Evolutionary conservation across 2,888 invertebrate species (phyloP).

Genomic region (Melanargia galathea): DNA sequence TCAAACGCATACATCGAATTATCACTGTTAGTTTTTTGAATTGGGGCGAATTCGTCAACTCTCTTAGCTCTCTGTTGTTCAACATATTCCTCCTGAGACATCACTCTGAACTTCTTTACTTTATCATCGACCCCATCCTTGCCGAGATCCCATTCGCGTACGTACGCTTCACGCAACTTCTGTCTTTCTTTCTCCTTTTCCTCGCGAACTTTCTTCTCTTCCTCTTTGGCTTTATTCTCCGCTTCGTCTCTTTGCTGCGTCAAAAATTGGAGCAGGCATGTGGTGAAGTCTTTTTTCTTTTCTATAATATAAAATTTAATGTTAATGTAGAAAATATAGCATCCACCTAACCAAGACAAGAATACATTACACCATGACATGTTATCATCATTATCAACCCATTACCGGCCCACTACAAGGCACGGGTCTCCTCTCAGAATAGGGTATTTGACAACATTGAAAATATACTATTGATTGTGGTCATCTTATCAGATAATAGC

Average conservation of each 20-base stretch:
- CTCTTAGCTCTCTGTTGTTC: constrained; percentile 88
- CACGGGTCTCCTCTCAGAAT: no score
- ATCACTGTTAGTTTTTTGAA: constrained; percentile 51
- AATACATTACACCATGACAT: no score
- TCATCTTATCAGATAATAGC: no score
- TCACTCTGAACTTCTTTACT: constrained; percentile 75
- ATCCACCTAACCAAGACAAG: no score
- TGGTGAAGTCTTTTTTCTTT: constrained; percentile 67
- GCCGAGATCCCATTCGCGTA: constrained; percentile 88
- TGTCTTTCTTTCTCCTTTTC: constrained; percentile 74
- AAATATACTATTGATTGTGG: no score
- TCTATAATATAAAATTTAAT: constrained; percentile 52
- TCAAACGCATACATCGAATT: constrained; percentile 58
- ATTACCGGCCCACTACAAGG: no score
- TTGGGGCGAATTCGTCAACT: constrained; percentile 90
- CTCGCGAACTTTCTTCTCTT: constrained; percentile 62
- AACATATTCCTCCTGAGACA: constrained; percentile 90
- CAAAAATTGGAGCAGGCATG: constrained; percentile 69
- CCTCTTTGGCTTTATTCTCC: constrained; percentile 70
- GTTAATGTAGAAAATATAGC: background rate
- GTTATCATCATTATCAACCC: no score
- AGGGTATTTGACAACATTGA: no score
- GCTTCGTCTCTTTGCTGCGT: constrained; percentile 75
- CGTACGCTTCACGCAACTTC: constrained; percentile 77
- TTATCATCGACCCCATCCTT: constrained; percentile 83